Conservation (phyloP, 2,888 invertebrate species). For the Penaeus monodon region DNA sequence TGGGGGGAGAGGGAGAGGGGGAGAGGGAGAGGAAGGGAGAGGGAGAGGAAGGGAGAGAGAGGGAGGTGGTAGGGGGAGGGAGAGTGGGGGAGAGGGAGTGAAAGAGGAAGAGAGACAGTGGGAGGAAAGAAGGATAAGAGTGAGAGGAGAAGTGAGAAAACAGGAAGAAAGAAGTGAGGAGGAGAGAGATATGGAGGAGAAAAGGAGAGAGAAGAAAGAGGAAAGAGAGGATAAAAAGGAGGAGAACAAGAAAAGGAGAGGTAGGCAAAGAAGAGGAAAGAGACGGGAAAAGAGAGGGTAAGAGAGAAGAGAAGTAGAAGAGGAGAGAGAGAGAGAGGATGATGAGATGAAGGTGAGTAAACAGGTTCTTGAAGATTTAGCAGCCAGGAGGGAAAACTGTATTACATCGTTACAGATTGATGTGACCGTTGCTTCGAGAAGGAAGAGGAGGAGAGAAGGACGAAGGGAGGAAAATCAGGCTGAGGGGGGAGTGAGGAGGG, state of each 20-base stretch:
- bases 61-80: neutral
- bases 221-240: neutral
- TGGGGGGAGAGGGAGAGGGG: neutral
- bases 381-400: too few relatives aligned
- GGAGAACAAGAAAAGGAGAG: neutral
- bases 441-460: too few relatives aligned
- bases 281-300: neutral
- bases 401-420: too few relatives aligned
- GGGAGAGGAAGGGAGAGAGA: neutral
- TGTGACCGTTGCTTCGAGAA: too few relatives aligned
- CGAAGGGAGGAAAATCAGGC: too few relatives aligned
- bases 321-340: neutral
- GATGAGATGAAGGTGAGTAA: too few relatives aligned
- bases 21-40: neutral
- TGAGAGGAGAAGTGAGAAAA: neutral
- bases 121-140: too few relatives aligned
- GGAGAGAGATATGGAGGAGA: too few relatives aligned
- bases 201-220: neutral
- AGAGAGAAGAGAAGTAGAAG: neutral
- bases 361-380: too few relatives aligned
- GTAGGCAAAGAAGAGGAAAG: neutral
- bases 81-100: neutral
- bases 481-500: too few relatives aligned
- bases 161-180: too few relatives aligned
- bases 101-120: too few relatives aligned